phyloP scores from a whole-genome alignment of 2,888 invertebrate genomes.

The Mesorhabditis sp. region DNA sequence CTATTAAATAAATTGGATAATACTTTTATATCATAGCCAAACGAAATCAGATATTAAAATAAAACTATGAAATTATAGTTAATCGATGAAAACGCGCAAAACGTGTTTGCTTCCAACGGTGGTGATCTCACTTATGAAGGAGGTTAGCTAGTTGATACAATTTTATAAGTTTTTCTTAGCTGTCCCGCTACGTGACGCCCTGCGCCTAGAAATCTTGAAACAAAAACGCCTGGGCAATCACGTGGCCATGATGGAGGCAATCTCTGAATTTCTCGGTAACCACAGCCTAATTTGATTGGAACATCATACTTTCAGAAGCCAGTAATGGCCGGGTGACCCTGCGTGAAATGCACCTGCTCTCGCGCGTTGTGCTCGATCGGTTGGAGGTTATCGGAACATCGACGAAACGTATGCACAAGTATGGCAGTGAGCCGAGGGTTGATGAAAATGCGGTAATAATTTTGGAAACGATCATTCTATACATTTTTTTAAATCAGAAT shows the following conservation, averaged over 20 bases:
- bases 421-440: background rate
- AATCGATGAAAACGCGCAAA: constrained; percentile 4
- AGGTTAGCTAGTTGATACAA: background rate
- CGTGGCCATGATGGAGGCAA: constrained; percentile 2
- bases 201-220: constrained; percentile 2
- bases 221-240: constrained; percentile 2
- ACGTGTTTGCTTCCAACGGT: background rate
- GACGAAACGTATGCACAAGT: background rate
- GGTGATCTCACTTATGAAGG: constrained; percentile 5
- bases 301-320: background rate
- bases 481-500: no score
- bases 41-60: background rate
- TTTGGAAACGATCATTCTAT: background rate
- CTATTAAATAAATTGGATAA: background rate
- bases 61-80: background rate
- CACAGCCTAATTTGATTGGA: background rate
- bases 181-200: background rate
- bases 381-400: background rate
- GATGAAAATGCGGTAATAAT: no score
- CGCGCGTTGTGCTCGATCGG: constrained; percentile 1
- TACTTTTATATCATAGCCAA: background rate
- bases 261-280: background rate
- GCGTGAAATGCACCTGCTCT: background rate
- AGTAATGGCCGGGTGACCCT: background rate
- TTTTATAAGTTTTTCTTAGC: background rate